A percentile compares a stretch with the other conserved stretches of the same genome.
Evolutionary conservation across 1,140 invertebrate genomes (phyloP).

Genomic region (Wasmannia auropunctata): DNA sequence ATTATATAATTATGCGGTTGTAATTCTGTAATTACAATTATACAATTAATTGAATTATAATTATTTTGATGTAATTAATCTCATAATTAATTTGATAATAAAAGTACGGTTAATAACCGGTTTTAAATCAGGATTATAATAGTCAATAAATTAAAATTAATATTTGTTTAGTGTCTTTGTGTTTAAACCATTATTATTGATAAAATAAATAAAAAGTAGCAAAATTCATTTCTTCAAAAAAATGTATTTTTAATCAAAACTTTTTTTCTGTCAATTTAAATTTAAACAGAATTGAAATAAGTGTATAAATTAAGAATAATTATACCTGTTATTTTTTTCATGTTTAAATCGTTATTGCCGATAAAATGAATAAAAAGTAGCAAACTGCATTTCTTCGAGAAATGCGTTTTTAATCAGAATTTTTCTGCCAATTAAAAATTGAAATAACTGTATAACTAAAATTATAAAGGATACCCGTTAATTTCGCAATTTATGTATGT

Average conservation of each 20-base stretch:
- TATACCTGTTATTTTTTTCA: not conserved
- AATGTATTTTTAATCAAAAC: not conserved
- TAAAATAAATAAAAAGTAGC: not conserved
- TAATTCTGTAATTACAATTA: too few species aligned
- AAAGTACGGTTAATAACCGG: not conserved
- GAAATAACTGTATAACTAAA: not conserved
- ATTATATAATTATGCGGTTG: not conserved
- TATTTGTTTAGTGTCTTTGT: not conserved
- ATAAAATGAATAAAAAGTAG: not conserved
- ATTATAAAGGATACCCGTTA: not conserved
- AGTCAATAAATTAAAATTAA: not conserved
- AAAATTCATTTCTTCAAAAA: not conserved
- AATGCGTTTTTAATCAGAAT: not conserved
- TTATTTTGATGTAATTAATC: constrained; percentile 1
- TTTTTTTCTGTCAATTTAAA: not conserved
- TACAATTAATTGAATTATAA: not conserved
- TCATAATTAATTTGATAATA: not conserved
- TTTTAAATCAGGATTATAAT: not conserved
- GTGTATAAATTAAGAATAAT: not conserved
- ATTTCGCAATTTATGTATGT: not conserved
- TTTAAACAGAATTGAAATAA: not conserved
- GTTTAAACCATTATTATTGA: not conserved
- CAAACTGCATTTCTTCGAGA: not conserved
- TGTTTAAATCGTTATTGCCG: not conserved
- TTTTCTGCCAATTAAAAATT: not conserved